Conservation (phyloP, 1,140 invertebrate genomes). For the Tetramorium simillimum region DNA sequence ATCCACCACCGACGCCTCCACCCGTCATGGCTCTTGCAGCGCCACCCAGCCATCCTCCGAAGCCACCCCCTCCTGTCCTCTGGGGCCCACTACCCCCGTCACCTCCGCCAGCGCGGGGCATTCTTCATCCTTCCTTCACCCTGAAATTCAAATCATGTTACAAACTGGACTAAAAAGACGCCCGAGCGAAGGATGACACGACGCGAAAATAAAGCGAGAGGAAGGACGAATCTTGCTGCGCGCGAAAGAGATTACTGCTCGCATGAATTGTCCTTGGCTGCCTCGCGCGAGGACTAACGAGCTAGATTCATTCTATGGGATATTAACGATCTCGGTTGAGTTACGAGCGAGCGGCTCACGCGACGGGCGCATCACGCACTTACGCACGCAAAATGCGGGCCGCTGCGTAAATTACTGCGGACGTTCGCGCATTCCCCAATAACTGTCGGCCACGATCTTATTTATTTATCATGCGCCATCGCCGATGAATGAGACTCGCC, state of each 20-base stretch:
- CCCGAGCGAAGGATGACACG: conserved; percentile 1
- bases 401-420: conserved; percentile 45
- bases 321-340: conserved; percentile 45
- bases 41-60: conserved; percentile 80
- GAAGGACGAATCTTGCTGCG: neutral
- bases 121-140: conserved; percentile 84
- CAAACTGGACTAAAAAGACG: neutral
- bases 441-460: conserved; percentile 45
- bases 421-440: conserved; percentile 53
- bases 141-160: conserved; percentile 63
- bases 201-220: conserved; percentile 11
- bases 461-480: conserved; percentile 34
- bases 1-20: conserved; percentile 74
- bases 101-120: conserved; percentile 81
- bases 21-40: conserved; percentile 79
- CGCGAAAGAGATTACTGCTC: neutral
- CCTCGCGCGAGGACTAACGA: conserved; percentile 18
- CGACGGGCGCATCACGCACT: conserved; percentile 49
- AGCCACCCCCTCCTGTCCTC: conserved; percentile 73
- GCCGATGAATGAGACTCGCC: conserved; percentile 37
- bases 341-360: conserved; percentile 16
- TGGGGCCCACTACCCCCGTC: conserved; percentile 79
- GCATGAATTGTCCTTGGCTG: neutral
- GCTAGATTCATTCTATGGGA: conserved; percentile 41
- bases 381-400: conserved; percentile 46